phyloP scores from a whole-genome alignment of 2,888 invertebrate species.

The Stegana nigrithorax region DNA sequence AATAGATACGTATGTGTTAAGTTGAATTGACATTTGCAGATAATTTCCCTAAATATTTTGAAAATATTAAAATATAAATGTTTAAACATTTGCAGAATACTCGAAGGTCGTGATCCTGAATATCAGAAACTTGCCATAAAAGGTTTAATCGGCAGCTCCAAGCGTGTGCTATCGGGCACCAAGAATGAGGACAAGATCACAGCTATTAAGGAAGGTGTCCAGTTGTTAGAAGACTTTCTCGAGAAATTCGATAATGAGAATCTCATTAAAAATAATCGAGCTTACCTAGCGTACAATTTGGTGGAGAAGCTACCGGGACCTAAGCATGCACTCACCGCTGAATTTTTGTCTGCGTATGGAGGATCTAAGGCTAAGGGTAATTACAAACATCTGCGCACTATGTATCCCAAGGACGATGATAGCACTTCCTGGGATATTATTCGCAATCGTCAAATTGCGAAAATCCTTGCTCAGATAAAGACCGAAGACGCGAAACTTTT shows the following conservation, averaged over 20 bases:
- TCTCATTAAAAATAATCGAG: constrained; percentile 76
- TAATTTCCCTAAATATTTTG: too few relatives aligned
- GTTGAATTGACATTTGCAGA: too few relatives aligned
- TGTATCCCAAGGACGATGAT: constrained; percentile 70
- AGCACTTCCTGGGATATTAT: constrained; percentile 81
- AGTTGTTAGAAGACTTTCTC: constrained; percentile 78
- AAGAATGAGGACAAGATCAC: constrained; percentile 81
- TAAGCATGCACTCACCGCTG: constrained; percentile 70
- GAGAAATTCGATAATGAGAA: constrained; percentile 79
- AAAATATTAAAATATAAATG: too few relatives aligned
- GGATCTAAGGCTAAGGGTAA: constrained; percentile 72
- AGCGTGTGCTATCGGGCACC: constrained; percentile 79
- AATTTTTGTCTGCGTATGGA: constrained; percentile 77
- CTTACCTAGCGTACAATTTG: constrained; percentile 75
- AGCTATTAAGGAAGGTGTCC: constrained; percentile 80
- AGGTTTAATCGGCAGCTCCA: constrained; percentile 78
- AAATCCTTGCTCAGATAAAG: constrained; percentile 72
- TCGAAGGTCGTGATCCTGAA: constrained; percentile 81
- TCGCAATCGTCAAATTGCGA: constrained; percentile 74
- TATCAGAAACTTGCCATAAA: constrained; percentile 81
- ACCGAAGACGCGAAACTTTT: constrained; percentile 75
- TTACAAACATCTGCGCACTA: constrained; percentile 79
- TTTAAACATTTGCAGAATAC: constrained; percentile 69
- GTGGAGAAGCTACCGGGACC: constrained; percentile 73
- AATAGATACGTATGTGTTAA: neutral